phyloP scores from a whole-genome alignment of 2,113 vertebrate genomes.

The Clarias batrachus region DNA sequence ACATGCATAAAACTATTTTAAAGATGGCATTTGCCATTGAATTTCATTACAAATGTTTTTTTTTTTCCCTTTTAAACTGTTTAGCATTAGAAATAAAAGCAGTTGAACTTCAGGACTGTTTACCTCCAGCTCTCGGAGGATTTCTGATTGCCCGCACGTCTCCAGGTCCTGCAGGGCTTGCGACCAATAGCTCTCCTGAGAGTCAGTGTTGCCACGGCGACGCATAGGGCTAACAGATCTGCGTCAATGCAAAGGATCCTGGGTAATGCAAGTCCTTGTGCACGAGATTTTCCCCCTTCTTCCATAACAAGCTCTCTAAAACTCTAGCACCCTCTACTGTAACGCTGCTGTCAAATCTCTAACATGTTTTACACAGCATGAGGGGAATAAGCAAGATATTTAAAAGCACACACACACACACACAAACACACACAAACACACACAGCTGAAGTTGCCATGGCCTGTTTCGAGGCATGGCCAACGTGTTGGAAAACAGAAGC shows the following conservation, averaged over 20 bases:
- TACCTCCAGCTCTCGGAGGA: slow-evolving; percentile 98
- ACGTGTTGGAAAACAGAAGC: slow-evolving; percentile 64
- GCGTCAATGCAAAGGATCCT: slow-evolving; percentile 85
- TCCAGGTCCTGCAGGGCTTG: slow-evolving; percentile 96
- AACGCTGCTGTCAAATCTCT: slow-evolving; percentile 10
- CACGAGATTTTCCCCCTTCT: slow-evolving; percentile 66
- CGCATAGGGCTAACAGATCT: slow-evolving; percentile 85
- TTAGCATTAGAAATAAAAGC: not conserved
- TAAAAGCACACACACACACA: slow-evolving; percentile 23
- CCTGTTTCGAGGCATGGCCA: slow-evolving; percentile 45
- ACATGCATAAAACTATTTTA: not conserved
- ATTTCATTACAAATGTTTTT: no score
- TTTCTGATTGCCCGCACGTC: slow-evolving; percentile 96
- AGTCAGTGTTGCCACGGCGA: slow-evolving; percentile 76
- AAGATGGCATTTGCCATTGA: not conserved
- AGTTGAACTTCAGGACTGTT: not conserved
- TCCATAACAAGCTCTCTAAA: slow-evolving; percentile 17
- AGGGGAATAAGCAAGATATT: slow-evolving; percentile 69
- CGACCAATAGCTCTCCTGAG: slow-evolving; percentile 91
- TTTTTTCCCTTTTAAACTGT: not conserved
- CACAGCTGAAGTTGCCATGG: slow-evolving; percentile 58
- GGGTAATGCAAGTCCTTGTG: slow-evolving; percentile 59
- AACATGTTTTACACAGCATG: slow-evolving; percentile 45
- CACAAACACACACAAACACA: slow-evolving; percentile 32
- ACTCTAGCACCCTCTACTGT: slow-evolving; percentile 20